phyloP scores from a whole-genome alignment of 2,797 vertebrate species.

The Psittacula derbiana region DNA sequence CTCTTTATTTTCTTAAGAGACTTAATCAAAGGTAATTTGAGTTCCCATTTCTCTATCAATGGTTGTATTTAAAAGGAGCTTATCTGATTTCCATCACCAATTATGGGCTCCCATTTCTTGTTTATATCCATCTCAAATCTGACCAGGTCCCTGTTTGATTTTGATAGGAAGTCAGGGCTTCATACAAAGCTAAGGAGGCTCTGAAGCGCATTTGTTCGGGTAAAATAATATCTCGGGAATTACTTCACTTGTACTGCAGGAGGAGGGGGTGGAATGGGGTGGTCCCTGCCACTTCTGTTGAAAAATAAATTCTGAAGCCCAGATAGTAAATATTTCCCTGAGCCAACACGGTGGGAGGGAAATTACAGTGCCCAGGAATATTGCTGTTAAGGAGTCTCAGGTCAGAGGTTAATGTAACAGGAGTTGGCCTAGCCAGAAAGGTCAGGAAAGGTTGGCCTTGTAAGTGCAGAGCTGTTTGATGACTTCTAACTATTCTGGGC shows the following conservation, averaged over 20 bases:
- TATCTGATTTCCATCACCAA: slow-evolving; percentile 83
- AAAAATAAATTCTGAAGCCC: slow-evolving; percentile 79
- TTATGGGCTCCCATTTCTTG: slow-evolving; percentile 81
- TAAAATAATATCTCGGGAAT: slow-evolving; percentile 79
- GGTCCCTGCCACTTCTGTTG: slow-evolving; percentile 78
- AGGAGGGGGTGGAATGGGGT: slow-evolving; percentile 72
- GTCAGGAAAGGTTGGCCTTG: slow-evolving; percentile 64
- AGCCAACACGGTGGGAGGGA: slow-evolving; percentile 71
- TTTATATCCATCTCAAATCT: slow-evolving; percentile 79
- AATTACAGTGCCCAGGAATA: slow-evolving; percentile 69
- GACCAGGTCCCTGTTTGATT: slow-evolving; percentile 77
- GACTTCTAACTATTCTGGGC: slow-evolving; percentile 75
- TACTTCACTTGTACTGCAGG: slow-evolving; percentile 66
- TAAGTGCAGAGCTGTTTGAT: slow-evolving; percentile 65
- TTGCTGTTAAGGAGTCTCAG: slow-evolving; percentile 68
- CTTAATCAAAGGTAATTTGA: slow-evolving; percentile 84
- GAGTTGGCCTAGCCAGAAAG: slow-evolving; percentile 77
- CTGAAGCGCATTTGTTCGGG: slow-evolving; percentile 75
- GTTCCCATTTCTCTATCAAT: slow-evolving; percentile 81
- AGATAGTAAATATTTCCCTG: slow-evolving; percentile 75
- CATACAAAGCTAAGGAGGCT: slow-evolving; percentile 68
- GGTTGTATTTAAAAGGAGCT: slow-evolving; percentile 78
- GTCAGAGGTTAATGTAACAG: slow-evolving; percentile 82
- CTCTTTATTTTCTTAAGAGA: slow-evolving; percentile 80
- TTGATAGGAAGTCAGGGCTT: slow-evolving; percentile 78